A percentile compares a stretch with the other conserved stretches of the same genome.
Conservation (phyloP, 2,113 vertebrate species). For the Ictalurus punctatus region DNA sequence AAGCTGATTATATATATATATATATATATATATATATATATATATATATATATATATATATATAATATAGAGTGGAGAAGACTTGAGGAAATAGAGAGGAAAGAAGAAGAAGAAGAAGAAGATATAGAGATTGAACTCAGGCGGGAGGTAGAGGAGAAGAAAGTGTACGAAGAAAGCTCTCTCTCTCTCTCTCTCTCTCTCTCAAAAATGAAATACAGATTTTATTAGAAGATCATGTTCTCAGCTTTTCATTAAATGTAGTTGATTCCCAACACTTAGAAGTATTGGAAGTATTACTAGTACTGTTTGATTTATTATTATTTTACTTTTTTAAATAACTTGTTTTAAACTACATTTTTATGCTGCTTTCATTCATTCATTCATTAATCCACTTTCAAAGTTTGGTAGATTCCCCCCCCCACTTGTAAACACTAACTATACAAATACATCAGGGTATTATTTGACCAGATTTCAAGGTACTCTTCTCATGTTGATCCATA, state of each 20-base stretch:
- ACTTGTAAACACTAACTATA: neutral
- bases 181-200: neutral
- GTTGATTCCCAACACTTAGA: neutral
- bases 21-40: too few relatives aligned
- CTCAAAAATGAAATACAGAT: neutral
- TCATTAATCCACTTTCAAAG: neutral
- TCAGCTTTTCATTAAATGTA: neutral
- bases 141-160: neutral
- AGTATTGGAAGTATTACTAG: neutral
- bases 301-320: neutral
- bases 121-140: neutral
- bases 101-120: neutral
- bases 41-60: too few relatives aligned
- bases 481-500: neutral
- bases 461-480: neutral
- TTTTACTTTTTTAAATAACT: neutral
- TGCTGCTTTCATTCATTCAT: neutral
- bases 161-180: neutral
- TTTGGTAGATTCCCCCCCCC: neutral
- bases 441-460: neutral
- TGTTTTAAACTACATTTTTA: neutral
- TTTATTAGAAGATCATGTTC: neutral
- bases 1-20: too few relatives aligned
- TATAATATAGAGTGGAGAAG: neutral
- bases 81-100: neutral